phyloP scores from a whole-genome alignment of 1,140 invertebrate species.

The Gryllus bimaculatus region DNA sequence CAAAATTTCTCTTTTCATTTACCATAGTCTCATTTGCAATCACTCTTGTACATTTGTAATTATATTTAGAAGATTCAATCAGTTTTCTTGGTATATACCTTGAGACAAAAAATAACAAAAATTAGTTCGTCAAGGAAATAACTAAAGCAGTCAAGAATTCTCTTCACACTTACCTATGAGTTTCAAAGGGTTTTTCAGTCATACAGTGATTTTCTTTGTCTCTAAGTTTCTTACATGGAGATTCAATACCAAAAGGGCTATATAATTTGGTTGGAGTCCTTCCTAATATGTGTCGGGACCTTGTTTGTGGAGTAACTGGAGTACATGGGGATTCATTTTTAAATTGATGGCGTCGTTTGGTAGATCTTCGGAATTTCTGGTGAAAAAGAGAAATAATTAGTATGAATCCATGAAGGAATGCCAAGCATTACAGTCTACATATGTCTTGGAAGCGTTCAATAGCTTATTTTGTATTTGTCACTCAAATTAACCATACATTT shows the following conservation, averaged over 20 bases:
- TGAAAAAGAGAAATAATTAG: not conserved
- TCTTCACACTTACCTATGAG: not conserved
- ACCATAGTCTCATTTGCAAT: not conserved
- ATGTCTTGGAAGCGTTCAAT: too few species aligned
- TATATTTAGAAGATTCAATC: not conserved
- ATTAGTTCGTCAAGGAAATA: too few species aligned
- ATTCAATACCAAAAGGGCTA: constrained; percentile 53
- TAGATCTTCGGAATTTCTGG: constrained; percentile 46
- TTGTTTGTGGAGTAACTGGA: constrained; percentile 40
- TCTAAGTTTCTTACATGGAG: constrained; percentile 31
- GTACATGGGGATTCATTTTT: constrained; percentile 42
- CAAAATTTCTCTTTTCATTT: not conserved
- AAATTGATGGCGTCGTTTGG: constrained; percentile 44
- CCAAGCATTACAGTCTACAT: too few species aligned
- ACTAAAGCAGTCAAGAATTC: not conserved
- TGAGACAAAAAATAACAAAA: not conserved
- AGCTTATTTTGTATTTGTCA: not conserved
- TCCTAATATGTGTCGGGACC: constrained; percentile 42
- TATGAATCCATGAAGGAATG: not conserved
- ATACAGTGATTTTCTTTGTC: not conserved
- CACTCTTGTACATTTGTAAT: not conserved
- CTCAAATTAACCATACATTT: not conserved
- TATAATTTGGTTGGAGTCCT: constrained; percentile 53
- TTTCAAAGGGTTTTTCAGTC: not conserved
- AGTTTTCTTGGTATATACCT: not conserved